A percentile compares a stretch with the other conserved stretches of the same genome.
Conservation (phyloP, 2,797 vertebrate genomes). For the Nasua narica region DNA sequence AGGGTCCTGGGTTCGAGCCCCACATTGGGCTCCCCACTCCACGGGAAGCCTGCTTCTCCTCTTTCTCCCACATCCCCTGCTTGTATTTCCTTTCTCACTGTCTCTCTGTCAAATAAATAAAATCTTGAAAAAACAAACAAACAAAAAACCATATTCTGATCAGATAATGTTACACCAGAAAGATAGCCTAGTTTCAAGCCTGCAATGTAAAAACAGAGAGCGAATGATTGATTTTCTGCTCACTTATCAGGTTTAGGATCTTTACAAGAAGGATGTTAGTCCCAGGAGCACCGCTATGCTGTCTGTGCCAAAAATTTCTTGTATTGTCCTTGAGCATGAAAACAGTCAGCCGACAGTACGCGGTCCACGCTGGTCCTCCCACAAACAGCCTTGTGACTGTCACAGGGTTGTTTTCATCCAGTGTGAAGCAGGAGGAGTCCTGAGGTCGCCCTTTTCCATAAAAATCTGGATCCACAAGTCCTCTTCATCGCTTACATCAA, state of each 20-base stretch:
- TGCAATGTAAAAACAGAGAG: not conserved
- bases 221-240: not conserved
- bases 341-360: constrained; percentile 89
- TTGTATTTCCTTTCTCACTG: too few species aligned
- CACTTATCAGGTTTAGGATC: not conserved
- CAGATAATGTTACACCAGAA: not conserved
- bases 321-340: constrained; percentile 85
- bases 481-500: not conserved
- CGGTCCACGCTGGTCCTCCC: constrained; percentile 91
- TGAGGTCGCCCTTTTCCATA: too few species aligned
- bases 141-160: not conserved
- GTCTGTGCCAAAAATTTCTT: constrained; percentile 80
- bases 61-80: too few species aligned
- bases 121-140: too few species aligned
- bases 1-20: too few species aligned
- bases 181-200: not conserved
- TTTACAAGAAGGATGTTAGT: not conserved
- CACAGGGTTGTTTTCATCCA: constrained; percentile 76
- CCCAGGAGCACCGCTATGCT: constrained; percentile 5
- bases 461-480: not conserved
- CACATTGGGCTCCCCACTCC: too few species aligned
- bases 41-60: too few species aligned
- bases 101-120: too few species aligned
- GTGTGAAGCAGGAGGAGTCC: not conserved
- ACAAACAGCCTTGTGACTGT: constrained; percentile 92